These are phyloP conservation scores for Chaenocephalus aceratus DNA, from an alignment of 2,113 vertebrate species.

Conservation along the genomic window DNA sequence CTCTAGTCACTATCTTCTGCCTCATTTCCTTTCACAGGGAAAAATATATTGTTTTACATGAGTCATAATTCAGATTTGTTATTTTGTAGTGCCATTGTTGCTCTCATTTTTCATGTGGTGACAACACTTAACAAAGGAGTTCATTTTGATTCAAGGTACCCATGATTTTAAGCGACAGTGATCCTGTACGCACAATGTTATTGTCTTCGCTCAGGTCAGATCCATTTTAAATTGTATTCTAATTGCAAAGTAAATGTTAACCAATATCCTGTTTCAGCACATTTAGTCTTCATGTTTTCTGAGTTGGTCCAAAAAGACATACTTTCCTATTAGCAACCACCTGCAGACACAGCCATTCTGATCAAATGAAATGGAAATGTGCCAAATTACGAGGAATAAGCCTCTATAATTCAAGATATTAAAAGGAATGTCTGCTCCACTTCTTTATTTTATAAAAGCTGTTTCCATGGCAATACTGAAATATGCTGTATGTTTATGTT, in stretches of 20 bases:
- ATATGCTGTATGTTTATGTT: constrained; percentile 2
- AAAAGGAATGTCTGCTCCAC: constrained; percentile 9
- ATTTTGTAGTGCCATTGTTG: constrained; percentile 14
- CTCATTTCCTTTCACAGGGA: constrained; percentile 37
- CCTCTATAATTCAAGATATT: constrained; percentile 30
- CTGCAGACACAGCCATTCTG: not conserved
- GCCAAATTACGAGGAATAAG: constrained; percentile 21
- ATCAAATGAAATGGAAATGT: constrained; percentile 33
- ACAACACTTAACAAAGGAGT: constrained; percentile 4
- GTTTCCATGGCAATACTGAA: constrained; percentile 23
- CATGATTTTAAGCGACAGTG: constrained; percentile 14
- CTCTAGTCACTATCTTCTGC: constrained; percentile 15
- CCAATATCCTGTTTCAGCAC: not conserved
- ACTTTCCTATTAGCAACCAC: constrained; percentile 10
- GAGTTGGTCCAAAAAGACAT: constrained; percentile 4
- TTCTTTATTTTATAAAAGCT: not conserved
- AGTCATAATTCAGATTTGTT: constrained; percentile 43
- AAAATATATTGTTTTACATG: constrained; percentile 37
- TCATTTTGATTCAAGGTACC: constrained; percentile 11
- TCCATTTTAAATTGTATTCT: not conserved
- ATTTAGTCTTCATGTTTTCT: not conserved
- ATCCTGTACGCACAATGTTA: not conserved
- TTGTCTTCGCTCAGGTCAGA: constrained; percentile 15
- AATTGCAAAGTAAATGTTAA: not conserved
- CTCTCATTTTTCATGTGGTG: too few species aligned